Evolutionary conservation across 2,797 vertebrate species (phyloP).

Genomic region (Lepilemur septentrionalis): DNA sequence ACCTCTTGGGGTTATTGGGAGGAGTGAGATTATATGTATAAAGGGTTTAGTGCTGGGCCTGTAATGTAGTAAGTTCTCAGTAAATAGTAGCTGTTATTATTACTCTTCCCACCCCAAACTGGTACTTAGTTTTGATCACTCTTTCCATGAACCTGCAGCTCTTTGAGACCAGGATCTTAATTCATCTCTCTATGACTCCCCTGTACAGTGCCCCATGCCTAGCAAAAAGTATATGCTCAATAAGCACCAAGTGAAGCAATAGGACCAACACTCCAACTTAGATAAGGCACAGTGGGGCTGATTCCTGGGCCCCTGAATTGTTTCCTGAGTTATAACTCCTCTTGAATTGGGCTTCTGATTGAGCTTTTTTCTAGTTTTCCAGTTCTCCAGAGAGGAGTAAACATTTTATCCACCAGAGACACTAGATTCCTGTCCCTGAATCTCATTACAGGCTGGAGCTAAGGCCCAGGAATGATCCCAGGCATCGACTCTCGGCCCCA

Average conservation of each 20-base stretch:
- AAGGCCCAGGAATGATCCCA: not conserved
- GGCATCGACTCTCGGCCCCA: not conserved
- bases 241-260: not conserved
- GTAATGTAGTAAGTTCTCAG: not conserved
- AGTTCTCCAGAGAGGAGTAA: not conserved
- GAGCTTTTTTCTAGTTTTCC: not conserved
- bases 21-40: not conserved
- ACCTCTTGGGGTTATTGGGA: not conserved
- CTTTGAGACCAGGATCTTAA: not conserved
- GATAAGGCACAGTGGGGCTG: not conserved
- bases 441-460: not conserved
- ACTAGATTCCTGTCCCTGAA: not conserved
- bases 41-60: not conserved
- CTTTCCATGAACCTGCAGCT: not conserved
- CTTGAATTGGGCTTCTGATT: not conserved
- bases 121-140: not conserved
- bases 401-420: not conserved
- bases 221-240: not conserved
- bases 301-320: not conserved
- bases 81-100: not conserved
- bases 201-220: not conserved
- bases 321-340: not conserved
- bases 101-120: not conserved
- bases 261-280: not conserved
- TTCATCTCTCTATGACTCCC: not conserved